Percentiles rank a stretch among this genome's conserved stretches.
Conservation (phyloP, 2,113 vertebrate genomes). For the Cephalophus harveyi region DNA sequence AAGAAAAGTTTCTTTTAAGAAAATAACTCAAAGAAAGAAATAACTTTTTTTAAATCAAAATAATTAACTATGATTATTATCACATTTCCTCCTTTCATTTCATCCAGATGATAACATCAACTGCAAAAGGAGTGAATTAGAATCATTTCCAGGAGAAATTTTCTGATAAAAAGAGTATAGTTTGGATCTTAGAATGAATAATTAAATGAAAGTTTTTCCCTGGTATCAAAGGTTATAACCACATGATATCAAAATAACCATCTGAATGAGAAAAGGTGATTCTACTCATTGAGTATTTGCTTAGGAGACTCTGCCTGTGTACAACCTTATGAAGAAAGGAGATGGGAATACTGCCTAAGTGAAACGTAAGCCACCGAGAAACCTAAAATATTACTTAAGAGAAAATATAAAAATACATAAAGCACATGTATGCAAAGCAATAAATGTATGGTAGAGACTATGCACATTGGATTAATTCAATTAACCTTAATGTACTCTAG, state of each 20-base stretch:
- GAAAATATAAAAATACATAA: not conserved
- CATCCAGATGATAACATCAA: not conserved
- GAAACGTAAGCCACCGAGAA: not conserved
- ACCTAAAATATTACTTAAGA: not conserved
- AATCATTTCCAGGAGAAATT: not conserved
- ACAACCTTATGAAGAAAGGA: not conserved
- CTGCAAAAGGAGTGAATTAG: not conserved
- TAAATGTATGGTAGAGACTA: not conserved
- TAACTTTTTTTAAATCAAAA: not conserved
- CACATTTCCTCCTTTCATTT: not conserved
- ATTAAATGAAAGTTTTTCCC: not conserved
- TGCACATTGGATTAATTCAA: not conserved
- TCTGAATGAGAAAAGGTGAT: not conserved
- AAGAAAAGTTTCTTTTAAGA: too few relatives aligned
- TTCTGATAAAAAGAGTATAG: not conserved
- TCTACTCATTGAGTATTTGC: not conserved
- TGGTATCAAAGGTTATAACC: not conserved
- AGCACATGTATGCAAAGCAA: not conserved
- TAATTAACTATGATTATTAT: not conserved
- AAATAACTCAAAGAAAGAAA: slow-evolving; percentile 22
- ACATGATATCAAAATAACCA: not conserved
- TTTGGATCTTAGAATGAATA: not conserved
- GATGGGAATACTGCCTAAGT: not conserved
- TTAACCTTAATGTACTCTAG: not conserved
- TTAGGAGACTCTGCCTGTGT: not conserved